Evolutionary conservation across 1,140 invertebrate species (phyloP), one percentile per base, ranked within the genome.

Genomic region (Drosophila albomicans): DNA sequence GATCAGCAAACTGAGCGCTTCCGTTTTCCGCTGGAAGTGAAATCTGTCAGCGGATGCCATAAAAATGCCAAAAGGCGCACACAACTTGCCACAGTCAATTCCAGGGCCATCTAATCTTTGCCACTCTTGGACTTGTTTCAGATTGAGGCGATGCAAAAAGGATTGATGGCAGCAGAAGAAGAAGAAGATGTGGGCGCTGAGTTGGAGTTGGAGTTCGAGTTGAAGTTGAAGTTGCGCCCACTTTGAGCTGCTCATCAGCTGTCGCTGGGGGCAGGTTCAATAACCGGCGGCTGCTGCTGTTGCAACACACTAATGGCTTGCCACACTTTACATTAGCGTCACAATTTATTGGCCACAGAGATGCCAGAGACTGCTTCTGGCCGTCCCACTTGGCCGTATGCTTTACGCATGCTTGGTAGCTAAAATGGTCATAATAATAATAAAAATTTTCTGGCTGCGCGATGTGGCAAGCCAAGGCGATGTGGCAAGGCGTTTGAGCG

Each of bases 21-120:
- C 85, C 85, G 85, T 89, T 88, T 88, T 89, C 85, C 85, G 85
- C 85, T 88, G 84, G 84, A 87, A 87, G 85, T 87, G 84, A 87
- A 87, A 84, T 89, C 84, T 84, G 56, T 78, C 76, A 72, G 73
- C 84, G 84, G 84, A 87, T 82, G 85, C 73, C 85, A 80, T 87
- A 87, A 88, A 88, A 87, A 88, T 87, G 84, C 80, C 84, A 71
- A 80, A 70, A 85, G 73, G 81, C 78, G 63, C 52, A n/a, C 5
- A 11, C 32, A 58, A 28, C 56, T 20, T 41, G 7, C 2, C 49
- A 25, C 56, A 38, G 4, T 32, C n/a, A 15, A 56, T 28, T 32
- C 7, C 30, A 38, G 35, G 32, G 32, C 32, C 32, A 49, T 25
- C 30, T 49, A 49, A n/a, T 16, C 56, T 61, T 8, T 16, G 20